A percentile compares a stretch with the other conserved stretches of the same genome.
Evolutionary conservation across 53 echinoderm and acorn worm genomes (phyloP).

Genomic region (Pentamera pediparva): DNA sequence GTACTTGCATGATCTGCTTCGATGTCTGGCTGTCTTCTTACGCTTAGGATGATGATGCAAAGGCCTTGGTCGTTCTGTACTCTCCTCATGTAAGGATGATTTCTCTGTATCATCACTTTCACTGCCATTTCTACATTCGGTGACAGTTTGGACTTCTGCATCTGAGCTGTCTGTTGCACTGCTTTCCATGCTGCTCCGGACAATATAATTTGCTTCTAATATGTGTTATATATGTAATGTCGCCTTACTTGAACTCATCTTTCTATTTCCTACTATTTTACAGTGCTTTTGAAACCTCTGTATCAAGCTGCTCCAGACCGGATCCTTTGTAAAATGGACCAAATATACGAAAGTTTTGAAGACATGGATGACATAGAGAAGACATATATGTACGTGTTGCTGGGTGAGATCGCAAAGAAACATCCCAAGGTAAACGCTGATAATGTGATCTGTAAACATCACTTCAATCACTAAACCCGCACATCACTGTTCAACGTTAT

Average conservation of each 20-base stretch:
- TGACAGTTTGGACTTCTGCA: no score
- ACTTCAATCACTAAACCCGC: not conserved
- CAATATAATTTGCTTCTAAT: not conserved
- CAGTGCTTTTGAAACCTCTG: slow-evolving; percentile 69
- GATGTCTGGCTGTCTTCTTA: no score
- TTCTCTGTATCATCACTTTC: no score
- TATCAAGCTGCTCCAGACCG: slow-evolving; percentile 56
- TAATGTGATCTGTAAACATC: not conserved
- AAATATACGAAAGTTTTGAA: slow-evolving; percentile 45
- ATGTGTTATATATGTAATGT: no score
- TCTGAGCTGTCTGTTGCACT: no score
- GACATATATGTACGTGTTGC: slow-evolving; percentile 61
- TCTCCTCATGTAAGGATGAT: no score
- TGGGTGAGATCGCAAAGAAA: slow-evolving; percentile 70
- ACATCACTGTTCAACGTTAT: not conserved
- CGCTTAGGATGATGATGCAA: no score
- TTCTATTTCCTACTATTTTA: not conserved
- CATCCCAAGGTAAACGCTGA: slow-evolving; percentile 47
- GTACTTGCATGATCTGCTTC: no score
- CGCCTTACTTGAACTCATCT: not conserved
- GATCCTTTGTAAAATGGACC: slow-evolving; percentile 48
- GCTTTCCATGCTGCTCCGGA: no score
- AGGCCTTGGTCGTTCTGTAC: no score
- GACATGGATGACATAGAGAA: slow-evolving; percentile 58
- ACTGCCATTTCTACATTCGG: no score